Evolutionary conservation across 2,797 vertebrate genomes (phyloP).

Genomic region (Periophthalmus magnuspinnatus): DNA sequence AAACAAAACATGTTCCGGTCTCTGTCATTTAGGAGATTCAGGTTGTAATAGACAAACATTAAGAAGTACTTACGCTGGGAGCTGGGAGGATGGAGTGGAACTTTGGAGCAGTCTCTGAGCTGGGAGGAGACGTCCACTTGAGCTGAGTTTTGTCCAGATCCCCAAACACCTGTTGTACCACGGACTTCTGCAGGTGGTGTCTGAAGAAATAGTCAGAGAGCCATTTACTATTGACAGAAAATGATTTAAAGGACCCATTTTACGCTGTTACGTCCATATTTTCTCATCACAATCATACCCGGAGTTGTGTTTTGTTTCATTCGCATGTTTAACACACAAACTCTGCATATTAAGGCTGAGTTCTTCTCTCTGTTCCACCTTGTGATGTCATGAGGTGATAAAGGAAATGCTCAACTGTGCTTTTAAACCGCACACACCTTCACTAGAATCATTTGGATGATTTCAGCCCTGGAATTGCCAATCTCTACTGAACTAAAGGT

Average conservation of each 20-base stretch:
- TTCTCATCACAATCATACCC: no score
- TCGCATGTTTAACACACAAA: no score
- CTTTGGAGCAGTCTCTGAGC: conserved; percentile 82
- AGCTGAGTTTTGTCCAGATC: conserved; percentile 59
- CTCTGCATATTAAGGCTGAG: no score
- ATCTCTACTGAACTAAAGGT: no score
- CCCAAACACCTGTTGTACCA: conserved; percentile 51
- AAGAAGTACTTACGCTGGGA: conserved; percentile 86
- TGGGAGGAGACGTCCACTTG: conserved; percentile 78
- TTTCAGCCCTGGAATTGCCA: no score
- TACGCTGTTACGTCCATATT: no score
- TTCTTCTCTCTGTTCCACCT: no score
- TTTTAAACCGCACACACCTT: no score
- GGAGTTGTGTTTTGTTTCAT: no score
- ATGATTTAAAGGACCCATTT: neutral
- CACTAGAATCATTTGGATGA: no score
- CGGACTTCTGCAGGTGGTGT: conserved; percentile 62
- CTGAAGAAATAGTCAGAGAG: conserved; percentile 35
- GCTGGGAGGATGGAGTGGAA: conserved; percentile 83
- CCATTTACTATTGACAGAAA: neutral
- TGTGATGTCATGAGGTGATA: no score
- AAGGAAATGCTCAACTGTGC: no score
- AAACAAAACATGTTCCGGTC: neutral
- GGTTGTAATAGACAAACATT: conserved; percentile 36
- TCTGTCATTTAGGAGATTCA: neutral